Evolutionary conservation across 1,140 invertebrate genomes (phyloP).

Genomic region (Euwallacea similis): DNA sequence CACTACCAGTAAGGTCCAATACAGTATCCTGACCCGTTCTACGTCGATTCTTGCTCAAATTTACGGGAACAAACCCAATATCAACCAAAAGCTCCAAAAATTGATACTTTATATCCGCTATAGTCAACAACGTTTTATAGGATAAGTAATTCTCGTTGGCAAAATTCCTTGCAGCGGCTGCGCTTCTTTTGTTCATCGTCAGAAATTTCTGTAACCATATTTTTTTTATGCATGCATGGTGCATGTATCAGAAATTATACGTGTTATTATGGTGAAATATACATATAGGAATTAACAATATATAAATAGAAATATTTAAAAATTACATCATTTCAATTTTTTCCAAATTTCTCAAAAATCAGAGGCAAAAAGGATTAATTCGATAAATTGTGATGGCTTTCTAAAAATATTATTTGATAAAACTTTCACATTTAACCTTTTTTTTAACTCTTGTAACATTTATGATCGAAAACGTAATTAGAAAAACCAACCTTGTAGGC

Average conservation of each 20-base stretch:
- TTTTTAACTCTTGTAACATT: neutral
- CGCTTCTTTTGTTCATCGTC: constrained; percentile 60
- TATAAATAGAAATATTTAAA: no score
- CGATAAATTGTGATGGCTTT: no score
- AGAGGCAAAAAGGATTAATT: no score
- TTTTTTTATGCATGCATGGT: neutral
- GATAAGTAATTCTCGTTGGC: constrained; percentile 77
- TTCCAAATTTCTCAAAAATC: no score
- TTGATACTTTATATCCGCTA: constrained; percentile 81
- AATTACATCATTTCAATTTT: no score
- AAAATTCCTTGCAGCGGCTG: constrained; percentile 66
- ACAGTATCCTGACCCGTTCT: constrained; percentile 69
- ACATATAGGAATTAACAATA: constrained; percentile 14
- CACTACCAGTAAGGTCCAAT: constrained; percentile 64
- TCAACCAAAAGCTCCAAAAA: constrained; percentile 77
- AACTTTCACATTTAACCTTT: no score
- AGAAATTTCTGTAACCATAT: constrained; percentile 76
- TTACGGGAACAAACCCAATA: constrained; percentile 76
- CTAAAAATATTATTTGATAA: no score
- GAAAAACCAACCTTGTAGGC: constrained; percentile 69
- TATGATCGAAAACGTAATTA: neutral
- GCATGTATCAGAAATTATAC: neutral
- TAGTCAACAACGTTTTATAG: constrained; percentile 68
- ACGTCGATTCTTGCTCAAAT: constrained; percentile 56
- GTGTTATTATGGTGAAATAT: neutral